phyloP scores from a whole-genome alignment of 37 sponge, comb jelly and placozoan species.

The Chondrosia reniformis region DNA sequence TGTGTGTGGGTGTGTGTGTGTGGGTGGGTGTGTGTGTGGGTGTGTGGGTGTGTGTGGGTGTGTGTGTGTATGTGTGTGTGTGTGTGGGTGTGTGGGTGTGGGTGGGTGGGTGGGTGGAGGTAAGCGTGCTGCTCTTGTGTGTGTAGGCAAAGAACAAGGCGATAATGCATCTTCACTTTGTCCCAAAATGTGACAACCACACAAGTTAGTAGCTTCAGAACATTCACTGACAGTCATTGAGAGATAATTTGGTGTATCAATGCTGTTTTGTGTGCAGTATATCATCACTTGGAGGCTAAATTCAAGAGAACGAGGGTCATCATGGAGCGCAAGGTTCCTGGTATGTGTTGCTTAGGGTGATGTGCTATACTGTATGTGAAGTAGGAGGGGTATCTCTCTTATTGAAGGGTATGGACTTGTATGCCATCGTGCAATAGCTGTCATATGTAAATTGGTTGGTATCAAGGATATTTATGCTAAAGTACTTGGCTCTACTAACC shows the following conservation, averaged over 20 bases:
- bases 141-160: slow-evolving; percentile 83
- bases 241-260: no score
- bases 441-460: slow-evolving; percentile 73
- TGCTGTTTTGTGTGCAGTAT: slow-evolving; percentile 35
- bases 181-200: slow-evolving; percentile 74
- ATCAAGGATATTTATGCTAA: slow-evolving; percentile 72
- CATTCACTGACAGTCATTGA: not conserved
- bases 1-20: not conserved
- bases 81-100: not conserved
- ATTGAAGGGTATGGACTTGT: slow-evolving; percentile 58
- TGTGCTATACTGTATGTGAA: no score
- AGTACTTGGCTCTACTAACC: slow-evolving; percentile 77
- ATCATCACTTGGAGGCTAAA: slow-evolving; percentile 69
- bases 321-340: slow-evolving; percentile 67
- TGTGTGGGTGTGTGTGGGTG: not conserved
- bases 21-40: not conserved
- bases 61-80: not conserved
- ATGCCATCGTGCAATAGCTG: slow-evolving; percentile 67
- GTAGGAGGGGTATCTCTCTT: no score
- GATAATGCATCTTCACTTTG: slow-evolving; percentile 41
- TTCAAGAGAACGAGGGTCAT: slow-evolving; percentile 44
- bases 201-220: slow-evolving; percentile 45
- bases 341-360: slow-evolving; percentile 26
- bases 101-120: not conserved
- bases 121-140: not conserved